phyloP scores from a whole-genome alignment of 1,140 invertebrate species.

The Plutomurus gul region DNA sequence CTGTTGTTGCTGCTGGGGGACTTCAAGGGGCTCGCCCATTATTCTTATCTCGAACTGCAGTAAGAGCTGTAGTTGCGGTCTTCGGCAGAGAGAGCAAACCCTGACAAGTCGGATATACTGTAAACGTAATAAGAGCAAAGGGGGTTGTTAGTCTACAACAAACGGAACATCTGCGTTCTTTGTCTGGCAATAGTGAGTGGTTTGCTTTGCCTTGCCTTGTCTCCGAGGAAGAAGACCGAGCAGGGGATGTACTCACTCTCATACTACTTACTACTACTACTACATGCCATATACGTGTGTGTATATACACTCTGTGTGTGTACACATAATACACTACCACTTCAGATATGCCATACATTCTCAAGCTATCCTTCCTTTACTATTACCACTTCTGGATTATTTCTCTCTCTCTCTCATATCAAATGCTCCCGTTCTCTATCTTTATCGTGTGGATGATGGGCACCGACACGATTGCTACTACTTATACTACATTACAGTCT shows the following conservation, averaged over 20 bases:
- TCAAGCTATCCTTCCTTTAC: background rate
- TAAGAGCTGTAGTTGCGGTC: background rate
- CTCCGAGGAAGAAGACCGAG: slow-evolving; percentile 6
- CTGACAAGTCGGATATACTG: slow-evolving; percentile 16
- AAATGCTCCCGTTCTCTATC: background rate
- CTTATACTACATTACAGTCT: background rate
- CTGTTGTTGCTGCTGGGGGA: slow-evolving; percentile 21
- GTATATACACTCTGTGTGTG: too few species aligned
- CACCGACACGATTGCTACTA: background rate
- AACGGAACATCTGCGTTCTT: slow-evolving; percentile 22
- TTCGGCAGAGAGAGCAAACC: slow-evolving; percentile 20
- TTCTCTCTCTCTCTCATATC: background rate
- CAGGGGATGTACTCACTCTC: background rate
- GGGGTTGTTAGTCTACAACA: slow-evolving; percentile 18
- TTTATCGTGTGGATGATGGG: background rate
- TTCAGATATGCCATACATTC: background rate
- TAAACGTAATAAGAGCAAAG: slow-evolving; percentile 26
- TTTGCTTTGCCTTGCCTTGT: background rate
- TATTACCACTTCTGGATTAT: background rate
- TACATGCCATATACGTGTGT: background rate
- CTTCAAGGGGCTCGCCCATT: slow-evolving; percentile 36
- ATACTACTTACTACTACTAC: background rate
- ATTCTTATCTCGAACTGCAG: slow-evolving; percentile 8
- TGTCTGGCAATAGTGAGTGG: background rate
- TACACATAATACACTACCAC: too few species aligned